These are phyloP conservation scores for Lates japonicus DNA, from an alignment of 2,797 vertebrate species.

Conservation along the genomic window DNA sequence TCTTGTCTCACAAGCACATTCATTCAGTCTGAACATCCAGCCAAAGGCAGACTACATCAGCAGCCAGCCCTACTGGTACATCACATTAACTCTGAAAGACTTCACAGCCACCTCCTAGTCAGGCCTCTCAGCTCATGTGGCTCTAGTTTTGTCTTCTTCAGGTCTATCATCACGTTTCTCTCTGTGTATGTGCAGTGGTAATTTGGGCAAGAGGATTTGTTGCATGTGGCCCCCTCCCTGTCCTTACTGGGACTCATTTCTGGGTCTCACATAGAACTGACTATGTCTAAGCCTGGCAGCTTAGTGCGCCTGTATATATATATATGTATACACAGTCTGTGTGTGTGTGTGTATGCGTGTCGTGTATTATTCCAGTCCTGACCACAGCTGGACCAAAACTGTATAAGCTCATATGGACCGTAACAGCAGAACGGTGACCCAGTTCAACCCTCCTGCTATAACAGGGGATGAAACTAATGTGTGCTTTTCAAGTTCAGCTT, in stretches of 20 bases:
- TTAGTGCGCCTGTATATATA: conserved; percentile 31
- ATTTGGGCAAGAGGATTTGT: conserved; percentile 47
- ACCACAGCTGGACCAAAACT: neutral
- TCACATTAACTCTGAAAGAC: no score
- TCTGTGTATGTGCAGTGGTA: conserved; percentile 39
- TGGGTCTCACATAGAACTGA: conserved; percentile 65
- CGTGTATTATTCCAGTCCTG: neutral
- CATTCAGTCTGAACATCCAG: neutral
- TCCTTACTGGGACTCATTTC: conserved; percentile 69
- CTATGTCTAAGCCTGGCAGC: conserved; percentile 74
- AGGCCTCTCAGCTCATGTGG: conserved; percentile 16
- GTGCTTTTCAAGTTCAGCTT: neutral
- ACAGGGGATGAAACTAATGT: neutral
- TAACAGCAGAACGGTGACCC: neutral
- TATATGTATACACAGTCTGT: neutral
- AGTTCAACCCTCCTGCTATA: neutral
- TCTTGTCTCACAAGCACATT: neutral
- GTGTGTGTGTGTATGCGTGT: neutral
- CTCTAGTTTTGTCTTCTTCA: conserved; percentile 19
- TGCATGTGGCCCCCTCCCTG: conserved; percentile 68
- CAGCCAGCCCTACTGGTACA: neutral
- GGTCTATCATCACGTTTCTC: conserved; percentile 7
- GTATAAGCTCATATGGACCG: neutral
- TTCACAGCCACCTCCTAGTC: neutral
- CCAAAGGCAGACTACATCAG: neutral